A percentile compares a stretch with the other conserved stretches of the same genome.
phyloP scores from a whole-genome alignment of 64 coral and sea anemone species.

The Pocillopora verrucosa region DNA sequence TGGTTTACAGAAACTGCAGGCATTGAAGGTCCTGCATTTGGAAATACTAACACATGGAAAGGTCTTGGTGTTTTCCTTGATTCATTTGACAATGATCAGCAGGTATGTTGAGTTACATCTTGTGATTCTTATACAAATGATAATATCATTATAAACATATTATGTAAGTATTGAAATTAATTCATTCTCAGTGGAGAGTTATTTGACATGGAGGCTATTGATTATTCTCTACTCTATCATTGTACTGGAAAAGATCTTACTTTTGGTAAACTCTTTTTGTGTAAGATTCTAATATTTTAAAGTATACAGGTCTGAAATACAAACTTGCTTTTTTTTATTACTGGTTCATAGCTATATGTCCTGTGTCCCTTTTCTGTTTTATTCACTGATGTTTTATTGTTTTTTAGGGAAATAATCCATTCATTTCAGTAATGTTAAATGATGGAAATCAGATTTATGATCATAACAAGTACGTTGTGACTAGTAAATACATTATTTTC shows the following conservation, averaged over 20 bases:
- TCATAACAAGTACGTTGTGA: constrained; percentile 80
- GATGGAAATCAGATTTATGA: constrained; percentile 88
- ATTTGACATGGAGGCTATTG: no score
- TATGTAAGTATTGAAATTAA: no score
- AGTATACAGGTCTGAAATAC: no score
- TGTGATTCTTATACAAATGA: not conserved
- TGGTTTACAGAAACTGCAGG: constrained; percentile 87
- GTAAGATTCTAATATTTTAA: no score
- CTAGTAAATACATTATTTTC: not conserved
- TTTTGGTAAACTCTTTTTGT: no score
- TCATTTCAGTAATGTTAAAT: constrained; percentile 95
- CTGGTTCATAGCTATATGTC: no score
- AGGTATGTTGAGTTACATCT: constrained; percentile 26
- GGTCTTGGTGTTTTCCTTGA: constrained; percentile 89
- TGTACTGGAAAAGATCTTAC: no score
- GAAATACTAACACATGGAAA: constrained; percentile 84
- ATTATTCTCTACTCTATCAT: no score
- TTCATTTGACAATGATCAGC: constrained; percentile 99
- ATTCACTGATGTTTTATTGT: not conserved
- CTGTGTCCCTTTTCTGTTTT: no score
- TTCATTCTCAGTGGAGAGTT: no score
- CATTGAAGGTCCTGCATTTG: constrained; percentile 85
- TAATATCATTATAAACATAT: not conserved
- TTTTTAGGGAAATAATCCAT: constrained; percentile 95
- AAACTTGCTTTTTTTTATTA: not conserved